Base-by-base conservation (phyloP, 2,113 vertebrate species). In the Gambusia affinis region DNA sequence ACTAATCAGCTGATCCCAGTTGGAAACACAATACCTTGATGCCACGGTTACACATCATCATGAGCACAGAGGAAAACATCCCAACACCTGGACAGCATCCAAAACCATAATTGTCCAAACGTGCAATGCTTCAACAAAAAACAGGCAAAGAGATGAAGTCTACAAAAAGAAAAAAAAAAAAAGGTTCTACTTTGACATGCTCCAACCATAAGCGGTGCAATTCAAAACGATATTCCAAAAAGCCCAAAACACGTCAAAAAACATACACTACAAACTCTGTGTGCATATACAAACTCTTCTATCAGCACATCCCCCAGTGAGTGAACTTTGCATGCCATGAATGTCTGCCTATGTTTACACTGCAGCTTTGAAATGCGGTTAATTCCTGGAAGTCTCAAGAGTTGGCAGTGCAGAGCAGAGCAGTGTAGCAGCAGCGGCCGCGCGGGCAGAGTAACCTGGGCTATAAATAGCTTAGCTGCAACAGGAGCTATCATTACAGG, bases 401-500 rank as follows among this genome's bases (percentile, higher is more conserved):
- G 62, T 60, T 67, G 73, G 83, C 70, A 80, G 64, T 14, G 44
- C 51, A 77, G 68, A 80, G 75, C 73, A 64, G 67, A 79, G 75
- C 73, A 66, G 67, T 83, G 68, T 79, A 73, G 81, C 83, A 69
- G 73, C 70, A 78, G 76, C 70, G 76, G 73, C 84, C 80, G 69
- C 37, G 30, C 72, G 31, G 60, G 57, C 73, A 73, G 72, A 27
- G 72, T 28, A 79, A 70, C 35, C 30, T 8, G 75, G 12, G 64
- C 88, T 94, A 94, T 87, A 92, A 93, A 94, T 93, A 94, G 87
- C 83, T 76, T 8, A 0, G 61, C 85, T 84, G 90, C 86, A 90
- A 91, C 88, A 90, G 75, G 90, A 92, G 85, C 86, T 72, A 39
- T 87, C 85, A 69, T 85, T 88, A 84, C 39, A 80, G 75, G 81